Percentiles rank a stretch among this genome's conserved stretches.
Conservation (phyloP, 2,797 vertebrate species). For the Crenuchus spilurus region DNA sequence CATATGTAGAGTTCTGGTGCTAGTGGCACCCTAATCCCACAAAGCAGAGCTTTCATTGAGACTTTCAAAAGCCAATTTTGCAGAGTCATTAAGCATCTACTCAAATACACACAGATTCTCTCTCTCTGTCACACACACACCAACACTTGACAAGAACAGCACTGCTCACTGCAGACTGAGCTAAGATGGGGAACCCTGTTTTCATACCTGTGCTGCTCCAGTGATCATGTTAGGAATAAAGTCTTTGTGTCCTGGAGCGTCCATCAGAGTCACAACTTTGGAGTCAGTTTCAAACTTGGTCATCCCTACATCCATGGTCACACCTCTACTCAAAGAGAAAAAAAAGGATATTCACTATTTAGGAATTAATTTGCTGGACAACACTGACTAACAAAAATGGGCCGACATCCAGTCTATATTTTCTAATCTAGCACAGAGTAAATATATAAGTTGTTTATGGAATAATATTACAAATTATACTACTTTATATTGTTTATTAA, state of each 20-base stretch:
- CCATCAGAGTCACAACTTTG: conserved; percentile 97
- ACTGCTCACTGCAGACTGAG: neutral
- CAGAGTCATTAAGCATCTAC: conserved; percentile 12
- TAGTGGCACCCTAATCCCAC: conserved; percentile 36
- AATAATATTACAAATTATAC: too few relatives aligned
- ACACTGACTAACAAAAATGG: too few relatives aligned
- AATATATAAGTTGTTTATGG: too few relatives aligned
- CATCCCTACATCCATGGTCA: conserved; percentile 99
- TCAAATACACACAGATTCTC: neutral
- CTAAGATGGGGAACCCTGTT: neutral
- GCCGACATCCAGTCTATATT: too few relatives aligned
- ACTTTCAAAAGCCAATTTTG: conserved; percentile 39
- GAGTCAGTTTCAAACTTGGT: conserved; percentile 95
- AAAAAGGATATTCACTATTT: conserved; percentile 35
- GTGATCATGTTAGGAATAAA: conserved; percentile 99
- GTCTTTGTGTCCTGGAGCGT: conserved; percentile 97
- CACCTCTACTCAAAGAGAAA: conserved; percentile 81
- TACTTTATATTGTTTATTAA: too few relatives aligned
- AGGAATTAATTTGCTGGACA: too few relatives aligned
- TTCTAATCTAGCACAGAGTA: too few relatives aligned
- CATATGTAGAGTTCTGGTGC: conserved; percentile 42
- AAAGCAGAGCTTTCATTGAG: conserved; percentile 39
- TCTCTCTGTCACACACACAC: neutral
- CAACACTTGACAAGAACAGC: too few relatives aligned
- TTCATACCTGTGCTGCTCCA: conserved; percentile 94